Evolutionary conservation across 2,888 invertebrate species (phyloP), one percentile per base, ranked within the genome.

Genomic region (Scaptomyza parva): DNA sequence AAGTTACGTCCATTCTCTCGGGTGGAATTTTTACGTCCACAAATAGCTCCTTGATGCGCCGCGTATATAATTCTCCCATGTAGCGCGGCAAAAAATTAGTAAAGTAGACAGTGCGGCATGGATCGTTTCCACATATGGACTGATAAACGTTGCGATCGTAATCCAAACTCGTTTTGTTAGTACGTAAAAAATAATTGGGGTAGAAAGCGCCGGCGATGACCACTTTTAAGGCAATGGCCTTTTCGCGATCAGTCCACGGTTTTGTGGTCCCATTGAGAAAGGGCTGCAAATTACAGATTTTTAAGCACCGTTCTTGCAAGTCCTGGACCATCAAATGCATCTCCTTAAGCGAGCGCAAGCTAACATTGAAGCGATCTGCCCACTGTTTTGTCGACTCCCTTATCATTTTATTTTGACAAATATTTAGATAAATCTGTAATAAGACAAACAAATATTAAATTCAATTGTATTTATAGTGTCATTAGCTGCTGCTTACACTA

Each of bases 171-270:
- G 91, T 91, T 2, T 93, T 92, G 18, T 92, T 88, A 8, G 92
- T 87, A 30, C 94, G 93, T 18, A 95, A 91, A 92, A 97, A 98
- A 91, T 96, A 98, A 91, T 98, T 95, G 0, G 99, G 99, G 92
- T 98, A 99, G 91, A 98, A 98, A 1, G 98, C 98, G 6, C 92
- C 92, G 5, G 91, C 89, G 43, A 91, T 90, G 18, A 90, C 74
- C 2, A 95, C 94, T 92, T 96, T 96, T 0, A 96, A 90, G n/a
- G 96, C 91, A 0, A 95, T 91, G 0, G 93, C 92, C 52, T 93
- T 93, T 77, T 95, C 94, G 0, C 91, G 89, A 17, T 92, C 89
- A 28, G 86, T 90, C 92, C 93, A 92, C 2, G 90, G 86, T 24
- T 55, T 54, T 3, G 30, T 43, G 1, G 92, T 0, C 2, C 50